A percentile compares a stretch with the other conserved stretches of the same genome.
Evolutionary conservation across 2,797 vertebrate species (phyloP).

Genomic region (Avahi laniger): DNA sequence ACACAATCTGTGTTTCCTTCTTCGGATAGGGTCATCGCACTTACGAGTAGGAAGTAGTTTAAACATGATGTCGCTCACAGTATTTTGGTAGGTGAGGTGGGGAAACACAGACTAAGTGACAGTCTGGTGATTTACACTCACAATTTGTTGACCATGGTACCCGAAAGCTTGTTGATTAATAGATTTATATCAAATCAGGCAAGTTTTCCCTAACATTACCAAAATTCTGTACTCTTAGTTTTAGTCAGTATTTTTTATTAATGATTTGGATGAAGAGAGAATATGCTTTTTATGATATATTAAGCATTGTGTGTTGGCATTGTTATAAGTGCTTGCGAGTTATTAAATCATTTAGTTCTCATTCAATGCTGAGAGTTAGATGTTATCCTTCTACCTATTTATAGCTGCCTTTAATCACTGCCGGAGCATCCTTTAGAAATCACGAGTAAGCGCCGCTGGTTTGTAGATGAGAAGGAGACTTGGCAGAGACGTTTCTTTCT

Average conservation of each 20-base stretch:
- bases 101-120: not conserved
- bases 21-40: not conserved
- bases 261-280: not conserved
- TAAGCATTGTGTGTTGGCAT: not conserved
- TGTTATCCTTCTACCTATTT: not conserved
- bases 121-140: not conserved
- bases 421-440: not conserved
- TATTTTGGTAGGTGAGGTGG: not conserved
- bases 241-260: not conserved
- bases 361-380: not conserved
- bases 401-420: not conserved
- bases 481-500: too few species aligned
- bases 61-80: not conserved
- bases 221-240: not conserved
- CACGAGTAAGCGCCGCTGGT: fast-evolving
- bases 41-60: not conserved
- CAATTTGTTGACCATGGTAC: not conserved
- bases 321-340: not conserved
- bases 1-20: not conserved
- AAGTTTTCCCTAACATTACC: not conserved
- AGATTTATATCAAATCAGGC: not conserved
- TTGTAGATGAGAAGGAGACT: fast-evolving
- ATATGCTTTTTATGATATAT: not conserved
- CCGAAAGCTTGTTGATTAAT: not conserved
- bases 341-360: not conserved